A percentile compares a stretch with the other conserved stretches of the same genome.
Evolutionary conservation across 2,888 invertebrate genomes (phyloP).

Genomic region (Dryobotodes eremita): DNA sequence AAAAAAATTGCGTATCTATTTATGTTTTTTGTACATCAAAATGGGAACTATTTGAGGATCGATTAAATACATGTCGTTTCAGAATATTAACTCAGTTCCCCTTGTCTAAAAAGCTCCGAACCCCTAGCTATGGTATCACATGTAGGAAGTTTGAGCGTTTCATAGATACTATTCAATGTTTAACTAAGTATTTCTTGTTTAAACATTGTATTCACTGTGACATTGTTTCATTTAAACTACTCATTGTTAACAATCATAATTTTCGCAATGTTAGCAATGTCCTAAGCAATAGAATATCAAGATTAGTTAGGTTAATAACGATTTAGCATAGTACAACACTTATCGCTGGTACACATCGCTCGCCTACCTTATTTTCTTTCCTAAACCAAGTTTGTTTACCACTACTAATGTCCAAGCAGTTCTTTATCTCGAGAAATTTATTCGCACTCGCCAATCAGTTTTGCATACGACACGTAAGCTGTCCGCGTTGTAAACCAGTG

Average conservation of each 20-base stretch:
- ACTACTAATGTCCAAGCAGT: conserved; percentile 68
- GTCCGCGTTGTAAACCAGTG: conserved; percentile 68
- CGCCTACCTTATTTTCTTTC: conserved; percentile 67
- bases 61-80: no score
- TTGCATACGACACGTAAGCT: conserved; percentile 69
- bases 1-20: no score
- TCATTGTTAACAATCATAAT: conserved; percentile 51
- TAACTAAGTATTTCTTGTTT: neutral
- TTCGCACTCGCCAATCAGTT: conserved; percentile 69
- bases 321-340: conserved; percentile 61
- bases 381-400: conserved; percentile 62
- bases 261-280: conserved; percentile 57
- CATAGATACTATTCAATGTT: neutral
- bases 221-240: conserved; percentile 21
- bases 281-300: conserved; percentile 56
- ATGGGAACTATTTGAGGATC: no score
- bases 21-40: no score
- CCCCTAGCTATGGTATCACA: neutral
- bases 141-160: neutral
- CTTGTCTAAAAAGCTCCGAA: neutral
- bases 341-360: conserved; percentile 61
- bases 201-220: conserved; percentile 1
- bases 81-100: no score
- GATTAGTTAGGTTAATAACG: conserved; percentile 65
- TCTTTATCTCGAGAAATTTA: conserved; percentile 70